Percentiles rank a stretch among this genome's conserved stretches.
Evolutionary conservation across 2,888 invertebrate genomes (phyloP).

Genomic region (Hololepta plana): DNA sequence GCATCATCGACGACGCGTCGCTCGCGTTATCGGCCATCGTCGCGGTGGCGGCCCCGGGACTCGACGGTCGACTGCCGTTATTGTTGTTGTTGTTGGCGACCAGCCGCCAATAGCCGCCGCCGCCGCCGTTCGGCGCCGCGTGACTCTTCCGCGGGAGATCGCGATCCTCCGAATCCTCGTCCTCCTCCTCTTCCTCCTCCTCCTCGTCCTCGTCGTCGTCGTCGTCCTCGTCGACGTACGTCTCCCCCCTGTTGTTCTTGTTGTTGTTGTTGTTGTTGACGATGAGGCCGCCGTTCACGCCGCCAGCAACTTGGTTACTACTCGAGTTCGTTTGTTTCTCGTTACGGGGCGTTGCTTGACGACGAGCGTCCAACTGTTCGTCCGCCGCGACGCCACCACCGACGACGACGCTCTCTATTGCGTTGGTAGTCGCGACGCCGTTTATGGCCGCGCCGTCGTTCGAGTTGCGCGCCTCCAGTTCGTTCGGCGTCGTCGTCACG

Average conservation of each 20-base stretch:
- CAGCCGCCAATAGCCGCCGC: slow-evolving; percentile 31
- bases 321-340: slow-evolving; percentile 19
- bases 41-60: slow-evolving; percentile 26
- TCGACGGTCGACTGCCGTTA: slow-evolving; percentile 31
- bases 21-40: slow-evolving; percentile 39
- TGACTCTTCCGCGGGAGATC: too few relatives aligned
- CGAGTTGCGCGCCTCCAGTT: slow-evolving; percentile 15
- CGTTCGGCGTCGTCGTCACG: slow-evolving; percentile 15
- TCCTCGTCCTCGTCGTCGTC: slow-evolving; percentile 14
- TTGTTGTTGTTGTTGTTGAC: slow-evolving; percentile 14
- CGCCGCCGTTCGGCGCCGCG: slow-evolving; percentile 28
- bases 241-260: slow-evolving; percentile 16
- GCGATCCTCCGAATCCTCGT: slow-evolving; percentile 12
- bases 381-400: slow-evolving; percentile 25
- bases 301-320: slow-evolving; percentile 13
- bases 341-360: slow-evolving; percentile 29
- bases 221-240: slow-evolving; percentile 21
- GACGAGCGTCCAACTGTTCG: slow-evolving; percentile 27
- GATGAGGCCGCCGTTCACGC: slow-evolving; percentile 15
- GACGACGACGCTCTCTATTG: slow-evolving; percentile 22
- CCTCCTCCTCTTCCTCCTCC: slow-evolving; percentile 12
- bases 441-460: slow-evolving; percentile 19
- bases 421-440: slow-evolving; percentile 25
- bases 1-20: slow-evolving; percentile 37
- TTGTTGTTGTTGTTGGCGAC: slow-evolving; percentile 28